Base-by-base conservation (phyloP, 2,113 vertebrate genomes). In the Lates calcarifer region DNA sequence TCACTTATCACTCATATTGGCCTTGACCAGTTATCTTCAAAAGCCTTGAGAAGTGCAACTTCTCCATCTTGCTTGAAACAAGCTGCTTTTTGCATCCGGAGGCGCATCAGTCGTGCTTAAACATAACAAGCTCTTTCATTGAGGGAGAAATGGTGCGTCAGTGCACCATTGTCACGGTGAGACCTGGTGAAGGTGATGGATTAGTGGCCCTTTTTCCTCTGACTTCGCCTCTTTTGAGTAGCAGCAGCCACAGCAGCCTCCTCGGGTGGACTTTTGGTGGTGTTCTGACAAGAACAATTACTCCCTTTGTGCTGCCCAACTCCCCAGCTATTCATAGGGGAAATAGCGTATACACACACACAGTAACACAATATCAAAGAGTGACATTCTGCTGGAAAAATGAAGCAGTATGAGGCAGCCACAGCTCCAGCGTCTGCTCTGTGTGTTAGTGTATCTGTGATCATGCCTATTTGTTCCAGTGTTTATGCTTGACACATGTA, bases 251-350 rank as follows among this genome's bases (percentile, higher is more conserved):
- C 71, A 41, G 60, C 71, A 70, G 77, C 55, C 84, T 84, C 75
- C 61, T 79, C 49, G 4, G 4, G 64, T 70, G 55, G 68, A 78
- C 85, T 83, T 83, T 69, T 81, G 84, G 80, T 88, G 81, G 74
- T 81, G 86, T 77, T 83, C 77, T 87, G 79, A 86, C 84, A 64
- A 76, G 87, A 91, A 93, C 93, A 93, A 92, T 92, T 86, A 77
- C 81, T 75, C 82, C 65, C 89, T 93, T 93, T 94, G 91, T 93
- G 85, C 73, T 56, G 78, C 78, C 71, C 77, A 64, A 88, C 74
- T 89, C 75, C 70, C 58, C 58, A 81, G 82, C 88, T 90, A 88
- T 90, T 89, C 91, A 88, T 74, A 68, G 81, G 57, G 61, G 82
- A 80, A 90, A 83, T 35, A 77, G 74, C 67, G 58, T 51, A 83